These are phyloP conservation scores for Cyprinella venusta DNA, from an alignment of 2,797 vertebrate genomes.

Conservation along the genomic window DNA sequence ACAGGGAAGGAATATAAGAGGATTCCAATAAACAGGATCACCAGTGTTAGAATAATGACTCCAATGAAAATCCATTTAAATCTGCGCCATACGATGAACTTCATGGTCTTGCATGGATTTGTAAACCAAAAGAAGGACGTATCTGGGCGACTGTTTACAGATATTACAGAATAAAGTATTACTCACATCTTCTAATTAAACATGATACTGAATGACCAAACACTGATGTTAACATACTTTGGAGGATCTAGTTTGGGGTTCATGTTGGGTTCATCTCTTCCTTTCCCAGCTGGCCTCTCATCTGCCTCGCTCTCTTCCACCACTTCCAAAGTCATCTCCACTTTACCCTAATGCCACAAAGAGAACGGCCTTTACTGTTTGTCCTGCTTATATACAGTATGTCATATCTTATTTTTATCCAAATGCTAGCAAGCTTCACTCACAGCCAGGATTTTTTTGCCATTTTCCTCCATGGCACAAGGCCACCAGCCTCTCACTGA, in stretches of 20 bases:
- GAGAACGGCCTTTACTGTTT: not conserved
- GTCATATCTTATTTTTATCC: not conserved
- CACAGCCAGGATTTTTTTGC: constrained; percentile 87
- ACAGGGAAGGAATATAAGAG: constrained; percentile 87
- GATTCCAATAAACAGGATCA: constrained; percentile 81
- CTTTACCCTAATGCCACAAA: constrained; percentile 86
- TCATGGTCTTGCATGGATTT: constrained; percentile 90
- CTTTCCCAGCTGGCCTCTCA: constrained; percentile 93
- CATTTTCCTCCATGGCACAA: constrained; percentile 85
- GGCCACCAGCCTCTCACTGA: constrained; percentile 98
- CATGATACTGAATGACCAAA: constrained; percentile 2
- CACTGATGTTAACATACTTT: constrained; percentile 79
- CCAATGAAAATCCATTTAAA: constrained; percentile 87
- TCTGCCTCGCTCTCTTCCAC: constrained; percentile 91
- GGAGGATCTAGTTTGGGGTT: constrained; percentile 95
- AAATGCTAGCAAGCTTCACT: constrained; percentile 58
- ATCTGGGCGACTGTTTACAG: constrained; percentile 82
- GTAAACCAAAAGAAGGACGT: constrained; percentile 91
- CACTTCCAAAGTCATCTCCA: constrained; percentile 97
- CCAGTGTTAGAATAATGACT: constrained; percentile 75
- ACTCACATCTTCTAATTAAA: constrained; percentile 15
- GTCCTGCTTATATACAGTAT: not conserved
- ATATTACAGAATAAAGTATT: constrained; percentile 13
- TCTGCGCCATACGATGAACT: constrained; percentile 88
- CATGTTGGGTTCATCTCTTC: constrained; percentile 98